These are phyloP conservation scores for Cerastoderma edule DNA, from an alignment of 2,888 invertebrate species.

Conservation along the genomic window DNA sequence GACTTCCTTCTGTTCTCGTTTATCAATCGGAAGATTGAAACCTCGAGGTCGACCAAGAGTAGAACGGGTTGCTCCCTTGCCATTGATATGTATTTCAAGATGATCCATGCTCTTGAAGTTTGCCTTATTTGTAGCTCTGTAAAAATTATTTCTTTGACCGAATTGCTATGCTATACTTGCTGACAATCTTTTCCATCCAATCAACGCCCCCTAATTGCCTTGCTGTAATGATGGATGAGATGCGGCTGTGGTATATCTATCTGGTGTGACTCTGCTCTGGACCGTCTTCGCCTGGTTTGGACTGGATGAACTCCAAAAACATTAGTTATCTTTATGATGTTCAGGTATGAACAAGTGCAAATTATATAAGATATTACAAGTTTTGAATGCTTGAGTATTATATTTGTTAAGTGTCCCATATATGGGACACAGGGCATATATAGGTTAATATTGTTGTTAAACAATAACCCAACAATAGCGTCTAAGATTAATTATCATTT, in stretches of 20 bases:
- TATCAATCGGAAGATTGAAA: background rate
- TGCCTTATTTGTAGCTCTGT: conserved; percentile 8
- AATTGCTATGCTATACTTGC: conserved; percentile 18
- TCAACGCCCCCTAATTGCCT: conserved; percentile 44
- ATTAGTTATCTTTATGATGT: no score
- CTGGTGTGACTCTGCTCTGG: conserved; percentile 8
- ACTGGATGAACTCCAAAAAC: conserved; percentile 9
- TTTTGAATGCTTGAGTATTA: no score
- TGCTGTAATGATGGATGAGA: conserved; percentile 30
- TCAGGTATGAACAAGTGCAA: no score
- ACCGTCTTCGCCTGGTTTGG: conserved; percentile 5
- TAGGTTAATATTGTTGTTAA: no score
- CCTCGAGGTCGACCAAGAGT: conserved; percentile 3
- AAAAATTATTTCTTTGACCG: conserved; percentile 22
- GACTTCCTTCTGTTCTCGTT: conserved; percentile 6
- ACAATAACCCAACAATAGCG: no score
- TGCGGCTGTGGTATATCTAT: conserved; percentile 20
- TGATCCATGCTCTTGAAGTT: background rate
- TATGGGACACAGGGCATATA: no score
- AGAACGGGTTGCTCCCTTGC: background rate
- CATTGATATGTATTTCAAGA: conserved; percentile 6
- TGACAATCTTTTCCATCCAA: conserved; percentile 36
- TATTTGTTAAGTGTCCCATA: no score
- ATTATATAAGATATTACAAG: no score
- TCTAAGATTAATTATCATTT: no score